Evolutionary conservation across 2,113 vertebrate species (phyloP).

Genomic region (Hydrolagus affinis): DNA sequence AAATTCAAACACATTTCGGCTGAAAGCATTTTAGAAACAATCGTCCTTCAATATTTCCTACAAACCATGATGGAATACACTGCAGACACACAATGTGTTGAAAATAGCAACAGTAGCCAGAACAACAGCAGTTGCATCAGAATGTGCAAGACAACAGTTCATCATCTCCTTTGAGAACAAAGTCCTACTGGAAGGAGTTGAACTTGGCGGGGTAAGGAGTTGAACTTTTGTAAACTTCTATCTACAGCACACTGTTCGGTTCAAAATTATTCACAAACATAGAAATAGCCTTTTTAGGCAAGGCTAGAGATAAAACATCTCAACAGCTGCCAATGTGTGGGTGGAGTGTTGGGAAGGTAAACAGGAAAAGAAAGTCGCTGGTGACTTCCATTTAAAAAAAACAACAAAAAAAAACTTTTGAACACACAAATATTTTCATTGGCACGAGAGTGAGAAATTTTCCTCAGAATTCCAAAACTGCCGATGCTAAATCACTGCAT

Average conservation of each 20-base stretch:
- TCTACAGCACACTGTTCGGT: not conserved
- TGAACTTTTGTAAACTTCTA: constrained; percentile 29
- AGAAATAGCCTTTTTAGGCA: constrained; percentile 28
- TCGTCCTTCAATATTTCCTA: no score
- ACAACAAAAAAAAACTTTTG: not conserved
- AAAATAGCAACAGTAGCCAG: not conserved
- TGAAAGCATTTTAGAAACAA: no score
- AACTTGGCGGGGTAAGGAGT: not conserved
- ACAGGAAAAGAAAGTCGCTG: constrained; percentile 16
- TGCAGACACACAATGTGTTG: not conserved
- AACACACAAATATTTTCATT: constrained; percentile 27
- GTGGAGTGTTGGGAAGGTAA: constrained; percentile 32
- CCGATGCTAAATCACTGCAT: not conserved
- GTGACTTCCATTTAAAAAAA: not conserved
- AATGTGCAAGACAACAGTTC: not conserved
- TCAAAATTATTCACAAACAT: constrained; percentile 15
- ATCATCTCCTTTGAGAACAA: not conserved
- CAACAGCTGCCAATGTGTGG: constrained; percentile 26
- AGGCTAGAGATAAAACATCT: constrained; percentile 25
- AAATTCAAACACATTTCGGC: no score
- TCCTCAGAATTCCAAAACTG: constrained; percentile 9
- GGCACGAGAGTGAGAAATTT: not conserved
- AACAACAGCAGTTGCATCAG: not conserved
- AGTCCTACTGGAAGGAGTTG: not conserved
- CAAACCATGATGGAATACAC: not conserved